Base-by-base conservation (phyloP, 2,113 vertebrate species). In the Scomber japonicus region DNA sequence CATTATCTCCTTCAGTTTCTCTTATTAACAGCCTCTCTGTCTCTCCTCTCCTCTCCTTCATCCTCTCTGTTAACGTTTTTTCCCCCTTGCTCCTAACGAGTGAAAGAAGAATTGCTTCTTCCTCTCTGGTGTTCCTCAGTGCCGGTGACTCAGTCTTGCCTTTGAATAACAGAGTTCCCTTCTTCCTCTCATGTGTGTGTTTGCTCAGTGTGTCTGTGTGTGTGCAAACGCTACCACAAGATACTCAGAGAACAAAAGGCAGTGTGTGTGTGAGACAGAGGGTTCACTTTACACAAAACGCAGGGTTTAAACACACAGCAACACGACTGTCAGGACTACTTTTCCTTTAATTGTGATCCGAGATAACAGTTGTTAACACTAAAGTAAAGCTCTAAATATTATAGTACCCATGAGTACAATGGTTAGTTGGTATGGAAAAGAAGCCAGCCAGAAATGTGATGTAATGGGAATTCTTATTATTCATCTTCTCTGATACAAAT, bases 71-170 rank as follows among this genome's bases (percentile, higher is more conserved):
- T 12, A 45, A n/a, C 30, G 46, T 14, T 45, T 17, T 19, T 49
- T 35, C 45, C 66, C 44, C 31, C 24, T 45, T 27, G 30, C 31
- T 75, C 8, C 60, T 68, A 19, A 1, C 49, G 13, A 9, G 19
- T 31, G 61, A 75, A 51, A 69, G 44, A 61, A 50, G n/a, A 76
- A 78, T 49, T 44, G 11, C 0, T 4, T 71, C 66, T 78, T 78
- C 56, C 77, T 79, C 70, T 73, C 71, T 54, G 54, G 57, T 46
- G 61, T 67, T 82, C 55, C 75, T 88, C 73, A 19, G 45, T 31
- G 50, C 66, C 46, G 45, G 76, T 91, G 86, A 91, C 89, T 92
- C 91, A 90, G 67, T 87, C 70, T 86, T 87, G 70, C 88, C 89
- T 81, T 59, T 83, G 71, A 82, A 83, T 69, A 89, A 86, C 75